Evolutionary conservation across 2,113 vertebrate species (phyloP), one percentile per base, ranked within the genome.

Genomic region (Tyrannus savana): DNA sequence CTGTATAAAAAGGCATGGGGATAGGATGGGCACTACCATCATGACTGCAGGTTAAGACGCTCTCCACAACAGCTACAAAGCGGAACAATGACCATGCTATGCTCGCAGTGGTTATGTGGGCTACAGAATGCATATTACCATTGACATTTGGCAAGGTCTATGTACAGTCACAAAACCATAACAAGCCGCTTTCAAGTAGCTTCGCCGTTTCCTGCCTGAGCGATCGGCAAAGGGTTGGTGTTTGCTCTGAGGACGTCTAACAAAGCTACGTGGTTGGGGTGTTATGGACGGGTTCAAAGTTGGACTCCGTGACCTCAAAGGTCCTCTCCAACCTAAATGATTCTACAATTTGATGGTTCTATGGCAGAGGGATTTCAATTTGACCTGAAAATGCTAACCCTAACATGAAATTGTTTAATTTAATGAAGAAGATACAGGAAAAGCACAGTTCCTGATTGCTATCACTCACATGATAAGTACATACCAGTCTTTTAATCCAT

Each of bases 1-100:
- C 89, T 71, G 96, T 97, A 97, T 96, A 96, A 97, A 97, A 97
- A 95, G 90, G 93, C 93, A 56, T 95, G 89, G 93, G 93, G 80
- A 66, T 68, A 92, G 91, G 93, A 91, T 91, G 91, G 93, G 94
- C 93, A 72, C 95, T 93, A 94, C 33, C 85, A 94, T 84, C 81
- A 97, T 96, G 93, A 93, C 94, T 89, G 95, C 89, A 89, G 93
- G 76, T 93, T 95, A 94, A 93, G 93, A 95, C 96, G 92, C 91
- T 76, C 97, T 97, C 72, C 95, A 96, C 96, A 84, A 96, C 91
- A 96, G 91, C 87, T 97, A 96, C 49, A 73, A 95, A 96, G 96
- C 83, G 5, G 81, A 95, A 74, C 90, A 93, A 95, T 96, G 96
- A 95, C 94, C 97, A 97, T 96, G 96, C 96, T 95, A 82, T 93